Evolutionary conservation across 2,797 vertebrate genomes (phyloP).

Genomic region (Strix occidentalis): DNA sequence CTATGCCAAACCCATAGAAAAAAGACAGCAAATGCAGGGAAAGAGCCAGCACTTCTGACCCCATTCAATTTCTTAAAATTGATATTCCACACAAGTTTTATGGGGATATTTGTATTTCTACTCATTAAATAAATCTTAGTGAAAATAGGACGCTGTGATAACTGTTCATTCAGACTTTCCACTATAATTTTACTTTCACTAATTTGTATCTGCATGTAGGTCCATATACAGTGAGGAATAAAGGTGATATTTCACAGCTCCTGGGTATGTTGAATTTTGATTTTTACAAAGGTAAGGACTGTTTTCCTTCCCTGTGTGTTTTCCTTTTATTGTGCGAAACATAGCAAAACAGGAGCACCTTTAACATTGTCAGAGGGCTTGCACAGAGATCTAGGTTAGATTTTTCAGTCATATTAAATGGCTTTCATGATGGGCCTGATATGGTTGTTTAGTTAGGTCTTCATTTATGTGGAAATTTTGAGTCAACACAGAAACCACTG

Average conservation of each 20-base stretch:
- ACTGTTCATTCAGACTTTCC: background rate
- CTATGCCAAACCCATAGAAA: background rate
- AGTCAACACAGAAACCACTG: background rate
- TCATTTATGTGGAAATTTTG: background rate
- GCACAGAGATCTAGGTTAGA: background rate
- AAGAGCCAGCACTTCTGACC: conserved; percentile 8
- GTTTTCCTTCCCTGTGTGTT: background rate
- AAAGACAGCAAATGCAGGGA: conserved; percentile 23
- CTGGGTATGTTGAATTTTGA: background rate
- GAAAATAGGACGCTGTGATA: background rate
- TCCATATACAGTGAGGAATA: background rate
- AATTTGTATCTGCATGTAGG: background rate
- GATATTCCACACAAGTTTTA: background rate
- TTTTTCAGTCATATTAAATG: background rate
- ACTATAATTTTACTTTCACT: background rate
- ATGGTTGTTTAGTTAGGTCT: background rate
- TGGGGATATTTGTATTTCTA: background rate
- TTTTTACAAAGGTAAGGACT: background rate
- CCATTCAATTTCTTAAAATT: background rate
- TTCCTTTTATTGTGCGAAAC: background rate
- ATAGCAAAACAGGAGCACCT: background rate
- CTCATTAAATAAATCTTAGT: background rate
- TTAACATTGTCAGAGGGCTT: background rate
- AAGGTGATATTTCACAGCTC: background rate
- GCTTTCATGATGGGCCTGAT: background rate